These are phyloP conservation scores for Urocyon cinereoargenteus DNA, from an alignment of 2,797 vertebrate genomes.

Conservation along the genomic window DNA sequence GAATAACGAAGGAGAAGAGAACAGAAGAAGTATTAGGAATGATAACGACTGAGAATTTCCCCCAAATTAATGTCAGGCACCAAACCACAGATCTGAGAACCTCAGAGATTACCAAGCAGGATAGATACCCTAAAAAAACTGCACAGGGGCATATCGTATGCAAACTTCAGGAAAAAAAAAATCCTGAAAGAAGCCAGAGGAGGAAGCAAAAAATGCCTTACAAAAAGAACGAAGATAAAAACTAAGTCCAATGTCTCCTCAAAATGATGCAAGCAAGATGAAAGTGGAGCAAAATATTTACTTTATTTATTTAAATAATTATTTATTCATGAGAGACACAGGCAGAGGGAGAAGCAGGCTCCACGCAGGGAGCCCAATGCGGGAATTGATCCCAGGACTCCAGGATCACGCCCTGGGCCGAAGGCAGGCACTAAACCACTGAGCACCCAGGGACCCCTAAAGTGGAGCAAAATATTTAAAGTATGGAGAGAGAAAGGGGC, in stretches of 20 bases:
- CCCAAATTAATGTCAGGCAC: background rate
- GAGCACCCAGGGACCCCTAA: background rate
- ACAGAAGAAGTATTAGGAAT: background rate
- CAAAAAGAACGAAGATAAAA: background rate
- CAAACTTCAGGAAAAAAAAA: background rate
- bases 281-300: background rate
- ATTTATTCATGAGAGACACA: too few species aligned
- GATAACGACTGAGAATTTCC: background rate
- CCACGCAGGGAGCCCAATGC: too few species aligned
- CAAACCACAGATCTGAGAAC: background rate
- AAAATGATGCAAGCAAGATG: background rate
- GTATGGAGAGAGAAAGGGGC: background rate
- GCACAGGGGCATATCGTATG: background rate
- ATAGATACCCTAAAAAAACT: background rate
- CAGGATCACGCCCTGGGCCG: too few species aligned
- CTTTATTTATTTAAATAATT: too few species aligned
- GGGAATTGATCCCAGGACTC: too few species aligned
- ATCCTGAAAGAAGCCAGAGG: background rate
- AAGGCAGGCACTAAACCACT: too few species aligned
- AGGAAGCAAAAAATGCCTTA: background rate
- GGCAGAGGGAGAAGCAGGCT: too few species aligned
- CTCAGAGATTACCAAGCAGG: background rate
- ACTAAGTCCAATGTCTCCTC: background rate
- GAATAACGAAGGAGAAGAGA: background rate
- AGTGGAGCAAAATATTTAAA: background rate